Evolutionary conservation across 2,797 vertebrate genomes (phyloP).

Genomic region (Psittacula echo): DNA sequence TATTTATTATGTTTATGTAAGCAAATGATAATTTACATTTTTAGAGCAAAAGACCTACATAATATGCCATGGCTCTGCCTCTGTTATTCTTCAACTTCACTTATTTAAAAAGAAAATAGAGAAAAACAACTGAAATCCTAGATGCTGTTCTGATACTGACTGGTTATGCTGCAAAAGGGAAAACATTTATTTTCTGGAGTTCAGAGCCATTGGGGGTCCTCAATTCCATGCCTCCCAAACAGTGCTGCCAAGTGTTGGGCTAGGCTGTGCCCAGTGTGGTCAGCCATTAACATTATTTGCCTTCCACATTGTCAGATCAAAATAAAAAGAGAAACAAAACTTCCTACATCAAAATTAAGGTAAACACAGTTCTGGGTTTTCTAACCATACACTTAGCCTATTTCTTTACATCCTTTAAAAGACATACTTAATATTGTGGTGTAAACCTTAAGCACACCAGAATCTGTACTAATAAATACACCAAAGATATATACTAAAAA

Average conservation of each 20-base stretch:
- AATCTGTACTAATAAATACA: not conserved
- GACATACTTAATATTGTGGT: not conserved
- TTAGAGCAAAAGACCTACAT: not conserved
- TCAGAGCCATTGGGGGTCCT: not conserved
- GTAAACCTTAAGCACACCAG: not conserved
- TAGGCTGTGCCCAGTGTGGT: not conserved
- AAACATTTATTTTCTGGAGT: not conserved
- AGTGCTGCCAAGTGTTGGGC: accelerated
- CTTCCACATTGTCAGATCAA: not conserved
- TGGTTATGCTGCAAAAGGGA: not conserved
- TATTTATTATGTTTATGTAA: not conserved
- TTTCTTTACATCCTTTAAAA: not conserved
- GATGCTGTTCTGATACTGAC: not conserved
- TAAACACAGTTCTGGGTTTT: not conserved
- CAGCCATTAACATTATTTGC: not conserved
- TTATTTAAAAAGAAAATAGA: not conserved
- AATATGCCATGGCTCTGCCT: not conserved
- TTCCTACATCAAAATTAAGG: not conserved
- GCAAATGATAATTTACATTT: not conserved
- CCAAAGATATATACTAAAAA: not conserved
- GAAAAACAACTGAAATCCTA: not conserved
- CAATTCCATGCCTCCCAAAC: not conserved
- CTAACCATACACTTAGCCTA: not conserved
- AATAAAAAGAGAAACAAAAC: not conserved
- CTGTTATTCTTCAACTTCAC: not conserved